These are phyloP conservation scores for Neosilurus hyrtlii DNA, from an alignment of 2,797 vertebrate genomes.

Conservation along the genomic window DNA sequence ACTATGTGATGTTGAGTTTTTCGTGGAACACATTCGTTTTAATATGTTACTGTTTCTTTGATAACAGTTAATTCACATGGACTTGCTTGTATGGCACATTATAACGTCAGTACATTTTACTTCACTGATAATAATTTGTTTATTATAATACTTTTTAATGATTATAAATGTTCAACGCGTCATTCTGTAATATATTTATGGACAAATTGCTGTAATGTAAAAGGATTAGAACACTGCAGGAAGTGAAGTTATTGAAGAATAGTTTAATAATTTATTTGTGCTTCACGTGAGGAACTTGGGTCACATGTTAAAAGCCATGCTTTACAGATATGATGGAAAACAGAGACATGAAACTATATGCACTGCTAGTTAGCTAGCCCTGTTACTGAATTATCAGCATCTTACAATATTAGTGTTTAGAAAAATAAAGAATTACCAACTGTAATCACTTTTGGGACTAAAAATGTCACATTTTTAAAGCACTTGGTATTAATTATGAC, in stretches of 20 bases:
- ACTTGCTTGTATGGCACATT: neutral
- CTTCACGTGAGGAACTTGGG: neutral
- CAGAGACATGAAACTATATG: neutral
- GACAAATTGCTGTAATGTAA: neutral
- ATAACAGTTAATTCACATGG: neutral
- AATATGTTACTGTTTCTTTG: neutral
- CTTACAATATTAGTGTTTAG: neutral
- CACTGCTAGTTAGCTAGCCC: neutral
- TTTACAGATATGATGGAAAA: neutral
- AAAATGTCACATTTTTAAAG: neutral
- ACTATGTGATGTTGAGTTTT: neutral
- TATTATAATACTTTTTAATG: too few species aligned
- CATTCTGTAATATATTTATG: neutral
- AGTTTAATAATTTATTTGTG: too few species aligned
- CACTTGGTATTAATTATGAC: too few species aligned
- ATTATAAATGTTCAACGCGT: neutral
- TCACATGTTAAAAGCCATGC: neutral
- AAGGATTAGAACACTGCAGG: neutral
- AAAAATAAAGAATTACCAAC: neutral
- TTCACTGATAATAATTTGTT: neutral
- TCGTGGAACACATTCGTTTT: neutral
- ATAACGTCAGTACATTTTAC: neutral
- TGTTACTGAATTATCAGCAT: neutral
- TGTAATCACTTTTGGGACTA: neutral
- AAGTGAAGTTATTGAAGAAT: neutral